Evolutionary conservation across 2,797 vertebrate genomes (phyloP).

Genomic region (Peromyscus melanophrys): DNA sequence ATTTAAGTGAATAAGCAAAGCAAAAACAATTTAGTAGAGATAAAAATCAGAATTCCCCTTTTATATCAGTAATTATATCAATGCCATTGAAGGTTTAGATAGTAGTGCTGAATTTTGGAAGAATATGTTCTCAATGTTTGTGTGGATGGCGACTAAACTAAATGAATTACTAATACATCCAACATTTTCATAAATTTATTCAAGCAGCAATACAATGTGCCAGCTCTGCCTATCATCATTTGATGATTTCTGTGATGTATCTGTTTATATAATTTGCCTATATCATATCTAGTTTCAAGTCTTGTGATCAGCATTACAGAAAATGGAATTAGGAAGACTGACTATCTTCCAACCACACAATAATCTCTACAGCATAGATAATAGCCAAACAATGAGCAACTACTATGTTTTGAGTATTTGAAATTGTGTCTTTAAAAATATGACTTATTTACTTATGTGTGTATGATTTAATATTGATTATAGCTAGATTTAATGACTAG

Average conservation of each 20-base stretch:
- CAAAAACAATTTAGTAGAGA: constrained; percentile 15
- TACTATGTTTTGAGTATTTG: background rate
- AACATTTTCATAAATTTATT: background rate
- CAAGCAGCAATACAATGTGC: background rate
- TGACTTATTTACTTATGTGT: background rate
- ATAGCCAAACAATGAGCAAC: background rate
- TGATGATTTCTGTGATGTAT: background rate
- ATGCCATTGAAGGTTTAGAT: background rate
- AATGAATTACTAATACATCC: background rate
- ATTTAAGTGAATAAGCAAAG: background rate
- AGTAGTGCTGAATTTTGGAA: background rate
- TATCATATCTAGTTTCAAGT: background rate
- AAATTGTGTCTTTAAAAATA: constrained; percentile 25
- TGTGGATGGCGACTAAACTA: background rate
- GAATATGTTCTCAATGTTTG: constrained; percentile 1
- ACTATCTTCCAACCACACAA: background rate
- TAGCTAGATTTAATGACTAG: background rate
- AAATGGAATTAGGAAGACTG: background rate
- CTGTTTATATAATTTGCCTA: background rate
- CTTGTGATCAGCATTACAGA: background rate
- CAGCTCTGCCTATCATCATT: background rate
- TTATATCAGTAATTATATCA: background rate
- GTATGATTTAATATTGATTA: constrained; percentile 16
- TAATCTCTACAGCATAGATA: background rate
- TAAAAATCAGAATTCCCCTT: background rate